Evolutionary conservation across 37 sponge, comb jelly and placozoan genomes (phyloP), one percentile per base, ranked within the genome.

Genomic region (Agelas oroides): DNA sequence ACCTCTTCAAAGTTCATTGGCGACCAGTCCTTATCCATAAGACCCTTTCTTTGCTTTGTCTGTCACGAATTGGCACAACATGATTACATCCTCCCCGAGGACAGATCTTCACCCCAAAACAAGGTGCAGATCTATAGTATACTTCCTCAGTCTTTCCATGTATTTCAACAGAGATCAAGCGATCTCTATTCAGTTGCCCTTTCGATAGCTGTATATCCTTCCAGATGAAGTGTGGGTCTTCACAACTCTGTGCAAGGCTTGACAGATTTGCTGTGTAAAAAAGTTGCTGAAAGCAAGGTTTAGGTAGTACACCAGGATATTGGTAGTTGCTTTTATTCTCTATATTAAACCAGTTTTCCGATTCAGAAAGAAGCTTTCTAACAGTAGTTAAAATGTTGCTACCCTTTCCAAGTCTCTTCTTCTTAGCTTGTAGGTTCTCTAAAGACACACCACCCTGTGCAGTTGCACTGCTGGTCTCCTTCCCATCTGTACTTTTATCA

Each of bases 1-100:
- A 77, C 63, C 25, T 30, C 65, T 77, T 77, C 78, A 60, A 77
- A 77, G 21, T 77, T 24, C 11, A 62, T 33, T 27, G 65, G 65
- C 20, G 37, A 28, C 78, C 65, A 77, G 13, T 30, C 46, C 39
- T 60, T 77, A 8, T 77, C 65, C 11, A 35, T 59, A 12, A 59
- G 64, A 37, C 78, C 64, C 20, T 77, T 77, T 24, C 37, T 77
- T 77, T 15, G 3, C 27, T 77, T 77, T 35, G 39, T 34, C 20
- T 65, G 12, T 65, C 65, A 13, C 65, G 23, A 25, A 65, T 65
- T n/a, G 65, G 65, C 13, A n/a, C 65, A 24, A 23, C 25, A n/a
- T 65, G 27, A 25, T 65, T 25, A 65, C 65, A 65, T 19, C 25
- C 65, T n/a, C 12, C 25, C 65, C 23, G 24, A 65, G 25, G 65